Evolutionary conservation across 2,113 vertebrate genomes (phyloP), one percentile per base, ranked within the genome.

Genomic region (Peromyscus californicus): DNA sequence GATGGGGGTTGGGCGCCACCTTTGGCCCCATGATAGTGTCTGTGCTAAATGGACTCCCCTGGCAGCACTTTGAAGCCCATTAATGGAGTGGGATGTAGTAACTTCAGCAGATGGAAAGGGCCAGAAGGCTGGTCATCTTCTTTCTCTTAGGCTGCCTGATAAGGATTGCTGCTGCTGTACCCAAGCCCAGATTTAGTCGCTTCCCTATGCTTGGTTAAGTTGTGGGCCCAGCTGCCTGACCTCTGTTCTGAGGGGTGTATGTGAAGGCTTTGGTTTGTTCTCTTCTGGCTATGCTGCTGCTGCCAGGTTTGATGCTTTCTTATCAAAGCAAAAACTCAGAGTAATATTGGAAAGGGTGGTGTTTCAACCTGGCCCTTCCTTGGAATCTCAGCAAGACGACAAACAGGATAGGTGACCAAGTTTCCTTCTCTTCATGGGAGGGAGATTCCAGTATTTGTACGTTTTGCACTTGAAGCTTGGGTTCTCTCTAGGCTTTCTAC

Each of bases 1-100:
- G 86, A 29, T 76, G 97, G 98, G 97, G 94, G 94, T 54, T 96
- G 97, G 95, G 96, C 19, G 13, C 72, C 94, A 95, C 96, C 96
- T 95, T 96, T 97, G 96, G 96, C 93, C 93, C 84, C 63, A 2
- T 57, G 94, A 61, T 96, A 94, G 91, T 54, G 10, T 93, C 95
- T 97, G 72, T 79, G 69, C 97, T 96, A 95, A 96, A 94, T 97
- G 97, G 95, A 84, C 93, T 91, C 82, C 91, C 89, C 57, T 36
- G 51, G 78, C 91, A 90, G 97, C 97, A 95, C 97, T 97, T 69
- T 76, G 93, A 93, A 94, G 95, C 87, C 96, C 96, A 42, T 93
- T 98, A 98, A 87, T 95, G 95, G 95, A 76, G 17, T 76, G 89
- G 89, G 83, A 39, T 93, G 95, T 79, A 93, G 95, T 93, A 87